A percentile compares a stretch with the other conserved stretches of the same genome.
These are phyloP conservation scores for Chironomus tepperi DNA, from an alignment of 1,140 invertebrate genomes.

Conservation along the genomic window DNA sequence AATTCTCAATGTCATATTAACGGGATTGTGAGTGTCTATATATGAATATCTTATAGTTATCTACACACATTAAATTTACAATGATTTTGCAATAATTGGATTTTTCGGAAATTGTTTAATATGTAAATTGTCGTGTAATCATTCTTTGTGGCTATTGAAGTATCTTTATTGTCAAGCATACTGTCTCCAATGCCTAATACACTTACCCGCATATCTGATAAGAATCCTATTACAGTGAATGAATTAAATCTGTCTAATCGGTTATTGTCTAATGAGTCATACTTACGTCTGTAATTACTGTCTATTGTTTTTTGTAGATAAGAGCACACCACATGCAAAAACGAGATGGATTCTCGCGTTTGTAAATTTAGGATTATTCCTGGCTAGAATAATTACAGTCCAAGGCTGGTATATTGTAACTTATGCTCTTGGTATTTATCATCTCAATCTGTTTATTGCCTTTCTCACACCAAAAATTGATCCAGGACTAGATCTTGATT, in stretches of 20 bases:
- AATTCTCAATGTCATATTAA: too few relatives aligned
- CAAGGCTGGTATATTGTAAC: constrained; percentile 99
- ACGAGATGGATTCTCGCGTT: constrained; percentile 48
- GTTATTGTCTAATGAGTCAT: background rate
- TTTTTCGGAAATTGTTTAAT: too few relatives aligned
- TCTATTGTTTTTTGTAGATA: constrained; percentile 40
- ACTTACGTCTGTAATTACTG: background rate
- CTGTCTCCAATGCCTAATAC: too few relatives aligned
- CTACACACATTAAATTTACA: too few relatives aligned
- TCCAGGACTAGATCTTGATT: constrained; percentile 85
- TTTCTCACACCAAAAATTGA: constrained; percentile 99
- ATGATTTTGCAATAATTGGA: too few relatives aligned
- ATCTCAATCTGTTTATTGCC: constrained; percentile 98
- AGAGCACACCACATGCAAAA: constrained; percentile 53
- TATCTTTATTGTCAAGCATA: too few relatives aligned
- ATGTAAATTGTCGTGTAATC: too few relatives aligned
- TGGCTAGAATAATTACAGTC: constrained; percentile 50
- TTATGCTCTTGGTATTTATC: constrained; percentile 97
- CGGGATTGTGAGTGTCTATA: too few relatives aligned
- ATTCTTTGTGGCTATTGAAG: too few relatives aligned
- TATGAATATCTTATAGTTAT: too few relatives aligned
- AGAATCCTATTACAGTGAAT: too few relatives aligned
- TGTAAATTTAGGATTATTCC: constrained; percentile 46
- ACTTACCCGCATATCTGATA: too few relatives aligned
- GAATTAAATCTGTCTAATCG: background rate